These are phyloP conservation scores for Prosopocoilus inquinatus DNA, from an alignment of 2,888 invertebrate species.

Conservation along the genomic window DNA sequence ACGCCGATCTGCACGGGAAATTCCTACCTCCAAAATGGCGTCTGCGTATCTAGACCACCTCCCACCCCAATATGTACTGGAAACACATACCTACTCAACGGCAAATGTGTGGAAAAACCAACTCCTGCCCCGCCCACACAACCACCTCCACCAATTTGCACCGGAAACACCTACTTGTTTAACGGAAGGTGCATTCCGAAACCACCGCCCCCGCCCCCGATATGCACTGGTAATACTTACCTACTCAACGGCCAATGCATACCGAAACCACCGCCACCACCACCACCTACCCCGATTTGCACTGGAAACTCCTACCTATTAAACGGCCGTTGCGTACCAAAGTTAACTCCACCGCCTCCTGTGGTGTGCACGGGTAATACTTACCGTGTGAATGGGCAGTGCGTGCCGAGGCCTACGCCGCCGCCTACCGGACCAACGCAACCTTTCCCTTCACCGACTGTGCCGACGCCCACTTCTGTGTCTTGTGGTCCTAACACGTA, in stretches of 20 bases:
- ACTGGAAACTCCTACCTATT: conserved; percentile 22
- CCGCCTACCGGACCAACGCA: not conserved
- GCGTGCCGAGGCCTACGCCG: not conserved
- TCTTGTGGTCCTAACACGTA: conserved; percentile 11
- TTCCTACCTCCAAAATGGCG: conserved; percentile 4
- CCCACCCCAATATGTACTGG: not conserved
- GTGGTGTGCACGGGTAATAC: not conserved
- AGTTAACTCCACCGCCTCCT: conserved; percentile 7
- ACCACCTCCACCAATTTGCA: not conserved
- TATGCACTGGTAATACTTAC: conserved; percentile 6
- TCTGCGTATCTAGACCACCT: not conserved
- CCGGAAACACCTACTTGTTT: not conserved
- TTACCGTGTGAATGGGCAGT: conserved; percentile 9
- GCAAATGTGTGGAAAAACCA: conserved; percentile 4
- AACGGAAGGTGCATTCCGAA: conserved; percentile 13
- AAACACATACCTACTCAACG: not conserved
- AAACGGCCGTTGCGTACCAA: conserved; percentile 8
- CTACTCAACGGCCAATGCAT: not conserved
- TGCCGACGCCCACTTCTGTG: not conserved
- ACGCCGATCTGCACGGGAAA: not conserved
- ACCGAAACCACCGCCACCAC: not conserved
- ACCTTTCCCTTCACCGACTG: conserved; percentile 2
- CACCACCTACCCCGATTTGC: conserved; percentile 13
- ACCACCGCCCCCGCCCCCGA: not conserved
- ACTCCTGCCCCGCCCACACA: conserved; percentile 18